Percentiles rank a stretch among this genome's conserved stretches.
These are phyloP conservation scores for Lepetodrilus schrolli DNA, from an alignment of 2,888 invertebrate genomes.

Conservation along the genomic window DNA sequence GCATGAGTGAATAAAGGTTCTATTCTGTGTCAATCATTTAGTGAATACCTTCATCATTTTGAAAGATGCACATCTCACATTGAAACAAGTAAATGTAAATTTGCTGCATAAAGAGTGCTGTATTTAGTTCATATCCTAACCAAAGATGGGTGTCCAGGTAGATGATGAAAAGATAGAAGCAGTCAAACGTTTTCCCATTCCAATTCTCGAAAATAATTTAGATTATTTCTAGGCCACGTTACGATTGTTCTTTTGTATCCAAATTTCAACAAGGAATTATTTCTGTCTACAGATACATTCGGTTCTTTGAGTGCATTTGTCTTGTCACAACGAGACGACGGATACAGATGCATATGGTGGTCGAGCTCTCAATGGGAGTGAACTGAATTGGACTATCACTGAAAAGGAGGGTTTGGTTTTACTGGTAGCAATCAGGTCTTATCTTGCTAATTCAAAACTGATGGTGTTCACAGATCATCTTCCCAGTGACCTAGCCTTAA, in stretches of 20 bases:
- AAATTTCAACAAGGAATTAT: too few species aligned
- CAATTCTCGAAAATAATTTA: not conserved
- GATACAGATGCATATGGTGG: not conserved
- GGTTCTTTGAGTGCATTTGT: not conserved
- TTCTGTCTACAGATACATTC: not conserved
- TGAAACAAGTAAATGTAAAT: not conserved
- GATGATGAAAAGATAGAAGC: not conserved
- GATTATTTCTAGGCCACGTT: not conserved
- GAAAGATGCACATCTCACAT: not conserved
- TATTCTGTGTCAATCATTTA: not conserved
- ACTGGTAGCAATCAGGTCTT: not conserved
- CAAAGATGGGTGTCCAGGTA: not conserved
- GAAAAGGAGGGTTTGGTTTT: not conserved
- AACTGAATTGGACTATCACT: not conserved
- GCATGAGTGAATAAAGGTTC: not conserved
- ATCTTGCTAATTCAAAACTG: not conserved
- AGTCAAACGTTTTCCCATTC: not conserved
- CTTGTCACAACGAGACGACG: not conserved
- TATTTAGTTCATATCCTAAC: not conserved
- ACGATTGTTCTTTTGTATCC: not conserved
- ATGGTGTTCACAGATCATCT: not conserved
- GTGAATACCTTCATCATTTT: too few species aligned
- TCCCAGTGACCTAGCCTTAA: too few species aligned
- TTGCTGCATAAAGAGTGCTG: not conserved
- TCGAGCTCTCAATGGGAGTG: not conserved